Conservation (phyloP, 2,888 invertebrate species). For the Odontocolon sp. region DNA sequence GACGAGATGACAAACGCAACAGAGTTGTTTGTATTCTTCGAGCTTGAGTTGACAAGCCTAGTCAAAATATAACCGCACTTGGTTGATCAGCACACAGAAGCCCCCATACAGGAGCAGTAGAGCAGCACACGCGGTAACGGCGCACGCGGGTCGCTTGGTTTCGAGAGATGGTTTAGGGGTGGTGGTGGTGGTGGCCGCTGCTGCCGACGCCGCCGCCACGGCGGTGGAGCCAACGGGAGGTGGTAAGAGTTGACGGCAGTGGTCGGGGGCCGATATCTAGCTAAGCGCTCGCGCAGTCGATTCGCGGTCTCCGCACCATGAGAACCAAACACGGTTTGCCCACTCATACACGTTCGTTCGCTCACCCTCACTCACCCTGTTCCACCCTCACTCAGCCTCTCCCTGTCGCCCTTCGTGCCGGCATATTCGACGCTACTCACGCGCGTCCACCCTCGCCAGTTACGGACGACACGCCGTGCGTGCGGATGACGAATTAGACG, state of each 20-base stretch:
- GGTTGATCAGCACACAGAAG: constrained; percentile 13
- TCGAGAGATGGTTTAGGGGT: constrained; percentile 50
- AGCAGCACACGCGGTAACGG: constrained; percentile 26
- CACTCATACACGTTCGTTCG: constrained; percentile 24
- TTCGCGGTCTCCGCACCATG: constrained; percentile 74
- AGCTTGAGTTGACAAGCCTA: background rate
- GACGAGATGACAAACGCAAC: background rate
- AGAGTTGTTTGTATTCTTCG: background rate
- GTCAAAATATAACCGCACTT: background rate
- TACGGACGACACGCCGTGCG: constrained; percentile 60
- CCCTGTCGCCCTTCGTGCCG: constrained; percentile 13
- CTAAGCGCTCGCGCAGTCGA: constrained; percentile 78
- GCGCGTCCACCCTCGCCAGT: constrained; percentile 48
- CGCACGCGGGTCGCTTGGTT: constrained; percentile 55
- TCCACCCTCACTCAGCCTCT: constrained; percentile 15
- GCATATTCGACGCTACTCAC: constrained; percentile 36
- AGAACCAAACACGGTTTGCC: constrained; percentile 67
- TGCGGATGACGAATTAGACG: constrained; percentile 64
- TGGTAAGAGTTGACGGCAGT: constrained; percentile 71
- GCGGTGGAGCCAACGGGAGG: constrained; percentile 62
- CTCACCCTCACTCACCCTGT: constrained; percentile 24
- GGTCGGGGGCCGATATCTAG: constrained; percentile 74
- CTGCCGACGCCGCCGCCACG: constrained; percentile 51
- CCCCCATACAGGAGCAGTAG: too few species aligned
- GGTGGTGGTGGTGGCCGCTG: constrained; percentile 46